Evolutionary conservation across 2,888 invertebrate species (phyloP), one percentile per base, ranked within the genome.

Genomic region (Euspilapteryx auroguttella): DNA sequence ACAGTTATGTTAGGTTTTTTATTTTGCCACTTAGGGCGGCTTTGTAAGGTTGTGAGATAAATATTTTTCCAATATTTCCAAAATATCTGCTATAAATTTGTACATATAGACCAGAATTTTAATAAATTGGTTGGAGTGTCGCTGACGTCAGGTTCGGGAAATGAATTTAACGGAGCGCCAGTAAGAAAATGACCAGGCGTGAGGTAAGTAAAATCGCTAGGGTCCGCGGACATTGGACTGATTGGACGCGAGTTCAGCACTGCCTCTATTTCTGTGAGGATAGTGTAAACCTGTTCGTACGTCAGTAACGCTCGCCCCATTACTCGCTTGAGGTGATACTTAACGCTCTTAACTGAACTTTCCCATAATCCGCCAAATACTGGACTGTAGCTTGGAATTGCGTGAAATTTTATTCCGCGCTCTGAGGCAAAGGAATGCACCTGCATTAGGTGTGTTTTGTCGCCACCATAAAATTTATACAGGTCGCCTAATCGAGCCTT

Each of bases 41-140:
- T 15, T 25, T 34, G 34, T 14, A 34, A 28, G 7, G 24, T 12
- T 24, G 27, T 31, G n/a, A 35, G 10, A 28, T 35, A 35, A 4
- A 33, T 10, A 11, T 20, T 33, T 12, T 30, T 10, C 33, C 33
- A 35, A 3, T 12, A 15, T 14, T 34, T 34, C 36, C 36, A 36
- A 22, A 34, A 35, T 7, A 7, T 8, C 12, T 33, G 31, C 9
- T 30, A 25, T 4, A 36, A 7, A 2, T 32, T 21, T 17, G 8
- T 25, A 21, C 25, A 24, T 25, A 27, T 13, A 1, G 27, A 12
- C 34, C 34, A 33, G 20, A 25, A 32, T 17, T 29, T 31, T 14
- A 32, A n/a, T n/a, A n/a, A n/a, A n/a, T n/a, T n/a, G n/a, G n/a
- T n/a, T n/a, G n/a, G n/a, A n/a, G n/a, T n/a, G n/a, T n/a, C n/a